phyloP scores from a whole-genome alignment of 1,140 invertebrate species.

The Helicoverpa zea region DNA sequence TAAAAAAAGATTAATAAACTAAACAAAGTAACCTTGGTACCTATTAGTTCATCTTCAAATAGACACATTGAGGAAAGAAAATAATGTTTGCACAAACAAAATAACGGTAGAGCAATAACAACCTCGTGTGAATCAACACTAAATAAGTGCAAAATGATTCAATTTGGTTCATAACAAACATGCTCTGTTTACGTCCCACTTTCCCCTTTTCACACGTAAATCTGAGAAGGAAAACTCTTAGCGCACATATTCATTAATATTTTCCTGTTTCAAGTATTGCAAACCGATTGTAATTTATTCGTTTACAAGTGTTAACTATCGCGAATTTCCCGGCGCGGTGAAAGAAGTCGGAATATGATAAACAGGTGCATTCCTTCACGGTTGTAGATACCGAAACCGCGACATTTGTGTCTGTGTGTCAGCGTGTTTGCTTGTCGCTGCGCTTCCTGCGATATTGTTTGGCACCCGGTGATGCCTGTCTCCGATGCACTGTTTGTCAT shows the following conservation, averaged over 20 bases:
- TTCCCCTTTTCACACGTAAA: neutral
- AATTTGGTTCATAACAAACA: too few relatives aligned
- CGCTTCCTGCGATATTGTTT: slow-evolving; percentile 17
- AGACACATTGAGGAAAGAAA: neutral
- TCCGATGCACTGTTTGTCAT: neutral
- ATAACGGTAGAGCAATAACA: neutral
- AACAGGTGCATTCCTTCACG: slow-evolving; percentile 7
- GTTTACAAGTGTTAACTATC: slow-evolving; percentile 1
- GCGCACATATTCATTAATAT: neutral
- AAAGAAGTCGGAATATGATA: neutral
- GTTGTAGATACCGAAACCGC: slow-evolving; percentile 27
- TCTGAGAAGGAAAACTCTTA: neutral
- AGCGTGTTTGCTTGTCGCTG: neutral
- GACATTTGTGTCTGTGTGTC: slow-evolving; percentile 39
- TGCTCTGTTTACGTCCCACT: neutral
- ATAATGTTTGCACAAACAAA: neutral
- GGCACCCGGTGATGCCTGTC: neutral
- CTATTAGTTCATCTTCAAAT: neutral
- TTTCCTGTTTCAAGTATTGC: neutral
- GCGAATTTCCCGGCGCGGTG: neutral
- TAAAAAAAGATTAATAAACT: neutral
- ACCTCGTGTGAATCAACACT: neutral
- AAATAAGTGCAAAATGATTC: neutral
- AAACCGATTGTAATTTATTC: neutral
- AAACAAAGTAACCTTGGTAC: too few relatives aligned